A percentile compares a stretch with the other conserved stretches of the same genome.
Conservation (phyloP, 2,113 vertebrate genomes). For the Sterna hirundo region DNA sequence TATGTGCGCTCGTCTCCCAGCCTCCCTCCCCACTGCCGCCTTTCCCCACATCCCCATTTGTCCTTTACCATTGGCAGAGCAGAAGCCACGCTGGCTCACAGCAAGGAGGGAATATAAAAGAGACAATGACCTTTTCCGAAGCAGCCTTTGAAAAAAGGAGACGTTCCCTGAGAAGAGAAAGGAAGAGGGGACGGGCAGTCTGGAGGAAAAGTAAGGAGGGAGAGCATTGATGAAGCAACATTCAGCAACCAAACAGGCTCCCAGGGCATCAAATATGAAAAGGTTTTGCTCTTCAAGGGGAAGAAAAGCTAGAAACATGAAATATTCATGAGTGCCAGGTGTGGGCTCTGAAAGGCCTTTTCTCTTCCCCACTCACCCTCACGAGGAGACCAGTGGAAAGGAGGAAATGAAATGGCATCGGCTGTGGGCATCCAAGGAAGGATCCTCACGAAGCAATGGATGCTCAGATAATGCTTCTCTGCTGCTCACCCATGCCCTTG, state of each 20-base stretch:
- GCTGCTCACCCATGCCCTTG: not conserved
- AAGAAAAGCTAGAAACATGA: constrained; percentile 56
- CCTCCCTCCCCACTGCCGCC: not conserved
- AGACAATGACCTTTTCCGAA: constrained; percentile 66
- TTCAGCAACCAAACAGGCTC: constrained; percentile 33
- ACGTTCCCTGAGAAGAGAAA: not conserved
- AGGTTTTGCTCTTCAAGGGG: constrained; percentile 44
- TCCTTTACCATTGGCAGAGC: constrained; percentile 10
- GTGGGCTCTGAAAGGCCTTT: not conserved
- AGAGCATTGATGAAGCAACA: not conserved
- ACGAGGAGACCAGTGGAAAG: not conserved
- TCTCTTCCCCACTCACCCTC: not conserved
- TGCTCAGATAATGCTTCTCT: not conserved
- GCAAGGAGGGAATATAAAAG: constrained; percentile 54
- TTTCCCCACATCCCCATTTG: not conserved
- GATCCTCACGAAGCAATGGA: not conserved
- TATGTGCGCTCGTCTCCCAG: fast-evolving
- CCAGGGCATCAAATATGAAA: constrained; percentile 61
- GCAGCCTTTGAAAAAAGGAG: constrained; percentile 7
- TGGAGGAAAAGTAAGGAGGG: not conserved
- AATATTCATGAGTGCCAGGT: constrained; percentile 57
- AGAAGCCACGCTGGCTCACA: constrained; percentile 50
- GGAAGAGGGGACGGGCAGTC: not conserved
- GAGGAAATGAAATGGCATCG: not conserved
- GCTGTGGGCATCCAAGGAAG: not conserved